These are phyloP conservation scores for Meloidogyne floridensis DNA, from an alignment of 1,140 invertebrate genomes.

Conservation along the genomic window DNA sequence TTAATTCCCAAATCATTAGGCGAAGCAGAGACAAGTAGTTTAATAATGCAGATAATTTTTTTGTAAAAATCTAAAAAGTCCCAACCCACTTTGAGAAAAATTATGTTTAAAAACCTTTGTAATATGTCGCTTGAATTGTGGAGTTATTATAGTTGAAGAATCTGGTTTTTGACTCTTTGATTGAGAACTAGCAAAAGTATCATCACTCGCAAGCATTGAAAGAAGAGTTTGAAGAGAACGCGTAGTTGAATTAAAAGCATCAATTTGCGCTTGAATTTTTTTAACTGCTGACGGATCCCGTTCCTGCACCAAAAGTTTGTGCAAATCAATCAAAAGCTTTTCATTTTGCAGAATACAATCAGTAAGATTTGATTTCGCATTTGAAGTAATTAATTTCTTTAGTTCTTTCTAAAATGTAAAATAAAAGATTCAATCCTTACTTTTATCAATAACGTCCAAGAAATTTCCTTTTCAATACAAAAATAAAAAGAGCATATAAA, in stretches of 20 bases:
- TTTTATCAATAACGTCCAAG: background rate
- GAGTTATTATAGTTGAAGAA: background rate
- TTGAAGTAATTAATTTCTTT: background rate
- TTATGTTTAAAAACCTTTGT: background rate
- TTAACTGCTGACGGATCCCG: background rate
- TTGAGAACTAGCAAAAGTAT: background rate
- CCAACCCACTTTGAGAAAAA: background rate
- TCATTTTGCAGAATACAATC: conserved; percentile 6
- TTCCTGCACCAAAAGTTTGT: background rate
- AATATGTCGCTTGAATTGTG: conserved; percentile 26
- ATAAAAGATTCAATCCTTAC: background rate
- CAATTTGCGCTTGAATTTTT: conserved; percentile 13
- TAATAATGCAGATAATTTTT: no score
- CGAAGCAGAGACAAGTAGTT: no score
- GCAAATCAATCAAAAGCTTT: background rate
- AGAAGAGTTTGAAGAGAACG: background rate
- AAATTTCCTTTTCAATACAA: no score
- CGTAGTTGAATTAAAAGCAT: background rate
- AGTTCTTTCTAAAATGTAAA: background rate
- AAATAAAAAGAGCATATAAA: no score
- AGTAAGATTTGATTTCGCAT: background rate
- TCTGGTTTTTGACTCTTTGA: background rate
- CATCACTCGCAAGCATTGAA: background rate
- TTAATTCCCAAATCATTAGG: no score
- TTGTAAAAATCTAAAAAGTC: no score